phyloP scores from a whole-genome alignment of 2,113 vertebrate species.

The Chamaetylas fuelleborni region DNA sequence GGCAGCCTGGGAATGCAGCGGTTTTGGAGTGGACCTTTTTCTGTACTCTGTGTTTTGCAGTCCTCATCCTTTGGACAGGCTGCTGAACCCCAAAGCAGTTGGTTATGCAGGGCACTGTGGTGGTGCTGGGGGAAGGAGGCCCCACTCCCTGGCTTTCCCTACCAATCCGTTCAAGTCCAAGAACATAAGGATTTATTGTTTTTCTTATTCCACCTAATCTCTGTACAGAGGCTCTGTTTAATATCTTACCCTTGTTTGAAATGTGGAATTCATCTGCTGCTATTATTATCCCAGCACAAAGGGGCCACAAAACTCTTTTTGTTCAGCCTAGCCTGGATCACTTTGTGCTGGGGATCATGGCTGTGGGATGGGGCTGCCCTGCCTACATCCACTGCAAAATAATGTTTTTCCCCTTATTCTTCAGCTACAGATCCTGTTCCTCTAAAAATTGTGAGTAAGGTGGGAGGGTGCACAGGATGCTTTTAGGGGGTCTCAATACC shows the following conservation, averaged over 20 bases:
- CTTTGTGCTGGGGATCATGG: not conserved
- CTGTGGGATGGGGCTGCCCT: not conserved
- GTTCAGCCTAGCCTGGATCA: not conserved
- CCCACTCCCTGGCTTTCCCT: not conserved
- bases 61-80: not conserved
- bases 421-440: not conserved
- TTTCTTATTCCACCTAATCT: not conserved
- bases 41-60: not conserved
- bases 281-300: constrained; percentile 30
- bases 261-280: constrained; percentile 26
- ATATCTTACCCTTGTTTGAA: constrained; percentile 37
- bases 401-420: not conserved
- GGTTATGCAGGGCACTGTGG: not conserved
- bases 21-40: not conserved
- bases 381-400: not conserved
- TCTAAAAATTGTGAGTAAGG: not conserved
- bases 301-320: not conserved
- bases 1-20: not conserved
- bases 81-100: not conserved
- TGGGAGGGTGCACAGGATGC: not conserved
- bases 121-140: not conserved
- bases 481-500: not conserved
- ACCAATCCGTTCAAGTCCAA: not conserved
- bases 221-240: constrained; percentile 17
- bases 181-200: constrained; percentile 2